Conservation (phyloP, 2,113 vertebrate species). For the Scatophagus argus region DNA sequence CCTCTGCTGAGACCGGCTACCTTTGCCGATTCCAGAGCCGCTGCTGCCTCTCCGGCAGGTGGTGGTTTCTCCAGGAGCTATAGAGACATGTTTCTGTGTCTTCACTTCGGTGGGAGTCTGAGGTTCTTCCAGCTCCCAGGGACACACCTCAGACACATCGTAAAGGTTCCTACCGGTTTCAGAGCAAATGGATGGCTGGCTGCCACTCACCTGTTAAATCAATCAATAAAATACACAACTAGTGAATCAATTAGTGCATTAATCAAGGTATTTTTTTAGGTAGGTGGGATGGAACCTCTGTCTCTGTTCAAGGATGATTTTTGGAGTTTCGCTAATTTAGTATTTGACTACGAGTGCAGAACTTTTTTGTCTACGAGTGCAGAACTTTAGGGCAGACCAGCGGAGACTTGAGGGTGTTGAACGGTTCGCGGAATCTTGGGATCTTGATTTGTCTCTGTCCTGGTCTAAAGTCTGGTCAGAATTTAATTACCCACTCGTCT, state of each 20-base stretch:
- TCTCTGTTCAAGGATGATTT: neutral
- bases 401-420: neutral
- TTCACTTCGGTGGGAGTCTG: slow-evolving; percentile 88
- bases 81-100: slow-evolving; percentile 96
- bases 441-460: neutral
- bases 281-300: too few species aligned
- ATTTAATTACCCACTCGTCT: neutral
- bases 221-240: neutral
- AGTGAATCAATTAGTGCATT: neutral
- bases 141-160: slow-evolving; percentile 93
- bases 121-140: slow-evolving; percentile 94
- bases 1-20: slow-evolving; percentile 86
- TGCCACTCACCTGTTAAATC: slow-evolving; percentile 81
- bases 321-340: neutral
- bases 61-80: slow-evolving; percentile 89
- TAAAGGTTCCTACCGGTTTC: slow-evolving; percentile 88
- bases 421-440: neutral
- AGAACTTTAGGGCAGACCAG: neutral
- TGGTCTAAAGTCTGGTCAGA: neutral
- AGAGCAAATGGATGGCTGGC: slow-evolving; percentile 87
- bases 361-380: too few species aligned
- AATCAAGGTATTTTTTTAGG: too few species aligned
- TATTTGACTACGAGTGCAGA: too few species aligned
- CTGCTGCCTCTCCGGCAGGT: slow-evolving; percentile 82
- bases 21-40: slow-evolving; percentile 81